Percentiles rank a stretch among this genome's conserved stretches.
These are phyloP conservation scores for Salpingus planirostris DNA, from an alignment of 2,888 invertebrate species.

Conservation along the genomic window DNA sequence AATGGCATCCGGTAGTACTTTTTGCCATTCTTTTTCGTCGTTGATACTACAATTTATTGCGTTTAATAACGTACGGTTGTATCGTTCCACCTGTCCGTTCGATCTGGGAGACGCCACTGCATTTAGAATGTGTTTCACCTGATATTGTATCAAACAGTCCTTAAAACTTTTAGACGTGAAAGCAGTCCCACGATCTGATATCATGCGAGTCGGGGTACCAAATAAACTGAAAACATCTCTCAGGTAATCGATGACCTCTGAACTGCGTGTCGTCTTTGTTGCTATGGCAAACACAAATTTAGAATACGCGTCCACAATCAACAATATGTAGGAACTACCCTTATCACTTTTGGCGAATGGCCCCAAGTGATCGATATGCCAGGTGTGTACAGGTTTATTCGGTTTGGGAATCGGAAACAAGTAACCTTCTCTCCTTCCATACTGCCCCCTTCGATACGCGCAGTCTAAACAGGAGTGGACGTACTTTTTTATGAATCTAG, in stretches of 20 bases:
- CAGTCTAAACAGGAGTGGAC: constrained; percentile 27
- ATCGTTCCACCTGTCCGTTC: constrained; percentile 11
- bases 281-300: constrained; percentile 9
- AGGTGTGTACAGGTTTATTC: constrained; percentile 10
- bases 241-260: constrained; percentile 9
- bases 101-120: constrained; percentile 12
- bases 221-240: constrained; percentile 14
- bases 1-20: not conserved
- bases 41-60: constrained; percentile 7
- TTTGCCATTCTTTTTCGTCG: constrained; percentile 9
- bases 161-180: constrained; percentile 9
- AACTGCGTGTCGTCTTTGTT: constrained; percentile 7
- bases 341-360: constrained; percentile 8
- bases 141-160: constrained; percentile 3
- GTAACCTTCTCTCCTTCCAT: constrained; percentile 20
- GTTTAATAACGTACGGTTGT: constrained; percentile 6
- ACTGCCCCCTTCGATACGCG: constrained; percentile 18
- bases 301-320: constrained; percentile 12
- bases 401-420: constrained; percentile 22
- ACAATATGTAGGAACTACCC: constrained; percentile 9
- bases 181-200: constrained; percentile 11
- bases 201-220: constrained; percentile 9
- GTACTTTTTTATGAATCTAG: constrained; percentile 24
- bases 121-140: constrained; percentile 13
- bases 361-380: constrained; percentile 16